Evolutionary conservation across 1,140 invertebrate genomes (phyloP).

Genomic region (Phymastichus coffea): DNA sequence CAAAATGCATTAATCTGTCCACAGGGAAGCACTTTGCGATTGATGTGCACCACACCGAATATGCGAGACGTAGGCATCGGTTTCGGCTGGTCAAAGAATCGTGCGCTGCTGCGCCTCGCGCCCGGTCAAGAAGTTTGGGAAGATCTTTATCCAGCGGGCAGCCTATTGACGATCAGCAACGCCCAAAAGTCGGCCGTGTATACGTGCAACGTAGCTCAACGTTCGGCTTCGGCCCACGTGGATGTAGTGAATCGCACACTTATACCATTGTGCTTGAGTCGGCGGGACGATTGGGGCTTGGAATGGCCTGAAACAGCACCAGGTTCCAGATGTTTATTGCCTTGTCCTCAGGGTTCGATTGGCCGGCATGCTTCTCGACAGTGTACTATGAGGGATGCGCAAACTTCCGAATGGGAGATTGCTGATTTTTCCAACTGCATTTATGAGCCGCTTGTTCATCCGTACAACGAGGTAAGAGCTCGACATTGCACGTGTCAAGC

Average conservation of each 20-base stretch:
- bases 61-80: constrained; percentile 59
- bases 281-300: constrained; percentile 53
- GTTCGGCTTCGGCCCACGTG: constrained; percentile 61
- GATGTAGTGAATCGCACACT: constrained; percentile 62
- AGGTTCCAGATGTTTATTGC: constrained; percentile 60
- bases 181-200: constrained; percentile 69
- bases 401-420: constrained; percentile 67
- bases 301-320: constrained; percentile 66
- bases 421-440: constrained; percentile 75
- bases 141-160: constrained; percentile 75
- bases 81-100: constrained; percentile 78
- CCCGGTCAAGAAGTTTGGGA: constrained; percentile 76
- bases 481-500: background rate
- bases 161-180: constrained; percentile 74
- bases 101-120: constrained; percentile 67
- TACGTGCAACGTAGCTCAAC: constrained; percentile 62
- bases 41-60: constrained; percentile 51
- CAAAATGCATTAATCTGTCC: too few species aligned
- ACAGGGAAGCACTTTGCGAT: constrained; percentile 46
- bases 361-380: constrained; percentile 57
- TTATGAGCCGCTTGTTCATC: constrained; percentile 63
- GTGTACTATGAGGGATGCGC: constrained; percentile 61
- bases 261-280: constrained; percentile 57
- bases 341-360: constrained; percentile 60
- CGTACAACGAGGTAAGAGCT: constrained; percentile 64